Base-by-base conservation (phyloP, 2,888 invertebrate species). In the Ditylenchus weischeri region DNA sequence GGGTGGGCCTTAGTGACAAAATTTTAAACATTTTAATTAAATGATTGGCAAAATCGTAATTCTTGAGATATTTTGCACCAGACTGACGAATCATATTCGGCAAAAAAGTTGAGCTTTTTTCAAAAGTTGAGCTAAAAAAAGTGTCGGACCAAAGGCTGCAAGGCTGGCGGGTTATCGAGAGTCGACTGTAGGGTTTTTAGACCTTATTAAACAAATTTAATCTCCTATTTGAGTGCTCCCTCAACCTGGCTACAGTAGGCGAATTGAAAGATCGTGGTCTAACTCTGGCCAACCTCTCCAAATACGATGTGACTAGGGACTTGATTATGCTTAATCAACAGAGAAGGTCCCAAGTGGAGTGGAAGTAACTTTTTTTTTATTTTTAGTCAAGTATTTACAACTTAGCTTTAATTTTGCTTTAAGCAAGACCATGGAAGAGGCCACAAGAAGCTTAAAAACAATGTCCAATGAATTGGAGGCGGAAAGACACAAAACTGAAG, bases 401-500 rank as follows among this genome's bases (percentile, higher is more conserved):
- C 29, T 29, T 29, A 29, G 29, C 29, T 29, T 29, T 29, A 54
- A 38, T 23, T 19, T 15, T 23, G 49, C 50, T 62, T 79, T 65
- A 67, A 84, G 84, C 66, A 83, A 83, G 64, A 82, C 82, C 54
- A 73, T 84, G 36, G 84, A 85, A 66, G 84, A 85, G 72, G 83
- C 84, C 8, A 85, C 84, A 15, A 80, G 80, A 15, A 83, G 76
- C 57, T 69, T 85, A 72, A 83, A 84, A 73, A 79, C 77, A 65
- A 79, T 83, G 73, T 81, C 84, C 0, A 72, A 69, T 23, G 80
- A 80, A 49, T 60, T 81, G 57, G 81, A 82, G 60, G 70, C 64
- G 18, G 81, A 81, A 57, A 81, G 80, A 68, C 76, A 76, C 66
- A 79, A 79, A 64, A 79, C 79, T 11, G 77, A 68, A 47, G 78